Evolutionary conservation across 1,140 invertebrate genomes (phyloP), one percentile per base, ranked within the genome.

Genomic region (Tetramorium parvispinum): DNA sequence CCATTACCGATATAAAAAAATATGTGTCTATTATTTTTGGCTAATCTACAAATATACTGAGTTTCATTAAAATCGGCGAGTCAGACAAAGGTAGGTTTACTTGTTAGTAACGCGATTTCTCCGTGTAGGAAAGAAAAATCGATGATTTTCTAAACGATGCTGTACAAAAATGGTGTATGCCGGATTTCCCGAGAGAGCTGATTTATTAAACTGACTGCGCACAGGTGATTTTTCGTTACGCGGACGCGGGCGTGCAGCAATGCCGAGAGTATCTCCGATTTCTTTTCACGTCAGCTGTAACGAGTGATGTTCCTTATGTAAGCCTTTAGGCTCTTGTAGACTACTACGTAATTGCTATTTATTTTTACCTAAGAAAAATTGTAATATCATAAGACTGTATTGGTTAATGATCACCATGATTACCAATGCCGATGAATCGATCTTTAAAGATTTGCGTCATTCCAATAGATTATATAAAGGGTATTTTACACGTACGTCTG

Each of bases 301-400:
- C 68, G 79, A 73, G 66, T 59, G 66, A 83, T 75, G 79, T 83
- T 21, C 24, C 53, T 83, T 83, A 83, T 75, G 53, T 83, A 83
- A 83, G 79, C 40, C 43, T 21, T 21, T 59, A 18, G 53, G 13
- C 51, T 27, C 27, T 82, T 46, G 37, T 27, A 49, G 11, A 18
- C 40, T 16, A 7, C 78, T 70, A 11, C 68, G 68, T 59, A 82
- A 82, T 71, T 40, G 37, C 18, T 49, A 37, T 51, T 83, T 75
- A 73, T 46, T 73, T 83, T 83, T 83, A 75, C 13, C 13, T 21
- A 13, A 32, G 24, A 8, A 37, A 59, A 82, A 82, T 68, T 46
- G 51, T 59, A 82, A 73, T 59, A 59, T 46, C 43, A n/a, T n/a
- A 16, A 59, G 16, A 59, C 21, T 24, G 77, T 70, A 21, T 59